A percentile compares a stretch with the other conserved stretches of the same genome.
Conservation (phyloP, 2,797 vertebrate genomes). For the Melopsittacus undulatus region DNA sequence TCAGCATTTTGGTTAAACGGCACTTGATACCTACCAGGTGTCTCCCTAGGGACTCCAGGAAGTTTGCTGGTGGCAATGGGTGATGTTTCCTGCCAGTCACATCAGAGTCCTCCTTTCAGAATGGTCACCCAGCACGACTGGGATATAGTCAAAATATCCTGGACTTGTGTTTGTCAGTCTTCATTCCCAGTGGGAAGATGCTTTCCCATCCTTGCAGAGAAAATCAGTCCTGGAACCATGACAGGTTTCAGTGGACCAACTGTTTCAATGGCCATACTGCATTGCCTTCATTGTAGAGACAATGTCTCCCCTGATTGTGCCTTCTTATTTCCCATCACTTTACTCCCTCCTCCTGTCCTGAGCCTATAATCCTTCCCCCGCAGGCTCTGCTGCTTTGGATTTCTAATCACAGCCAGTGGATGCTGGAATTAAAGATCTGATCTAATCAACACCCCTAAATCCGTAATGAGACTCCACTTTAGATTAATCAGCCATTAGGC, state of each 20-base stretch:
- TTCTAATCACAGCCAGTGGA: background rate
- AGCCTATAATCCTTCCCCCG: background rate
- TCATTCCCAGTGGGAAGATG: background rate
- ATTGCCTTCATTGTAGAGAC: rapidly evolving
- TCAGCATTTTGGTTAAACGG: background rate
- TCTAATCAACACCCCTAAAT: conserved; percentile 26
- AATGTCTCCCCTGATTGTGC: background rate
- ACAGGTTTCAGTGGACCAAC: background rate
- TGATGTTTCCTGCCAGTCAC: background rate
- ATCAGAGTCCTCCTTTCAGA: background rate
- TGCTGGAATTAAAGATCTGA: conserved; percentile 33
- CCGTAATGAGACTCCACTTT: conserved; percentile 24
- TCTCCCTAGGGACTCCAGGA: background rate
- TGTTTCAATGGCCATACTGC: background rate
- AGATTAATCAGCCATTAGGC: conserved; percentile 56
- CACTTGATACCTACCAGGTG: rapidly evolving
- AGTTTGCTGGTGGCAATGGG: background rate
- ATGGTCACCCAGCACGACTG: rapidly evolving
- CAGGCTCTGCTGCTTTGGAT: background rate
- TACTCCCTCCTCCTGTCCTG: background rate
- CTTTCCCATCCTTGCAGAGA: background rate
- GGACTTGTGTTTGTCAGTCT: background rate
- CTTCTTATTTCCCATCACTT: background rate
- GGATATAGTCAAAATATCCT: background rate
- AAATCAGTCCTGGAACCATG: background rate